Evolutionary conservation across 92 coral and sea anemone genomes (phyloP), one percentile per base, ranked within the genome.

Genomic region (Porites cylindrica): DNA sequence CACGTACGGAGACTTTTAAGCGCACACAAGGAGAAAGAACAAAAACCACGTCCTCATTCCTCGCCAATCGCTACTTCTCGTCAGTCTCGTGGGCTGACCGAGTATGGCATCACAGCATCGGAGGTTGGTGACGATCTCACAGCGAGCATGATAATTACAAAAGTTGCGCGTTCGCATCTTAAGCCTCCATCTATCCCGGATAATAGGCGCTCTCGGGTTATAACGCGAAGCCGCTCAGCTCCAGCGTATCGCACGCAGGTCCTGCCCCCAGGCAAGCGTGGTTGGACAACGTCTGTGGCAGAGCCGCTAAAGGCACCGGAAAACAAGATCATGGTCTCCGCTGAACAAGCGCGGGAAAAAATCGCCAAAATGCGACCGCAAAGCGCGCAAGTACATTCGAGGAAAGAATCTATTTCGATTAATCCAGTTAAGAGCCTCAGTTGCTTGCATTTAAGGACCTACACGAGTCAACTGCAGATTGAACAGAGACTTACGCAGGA

Each of bases 241-340:
- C 98, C 99, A 23, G 98, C 98, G 66, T 91, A 76, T 71, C 88
- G 88, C 63, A 91, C 97, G 9, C 91, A 79, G 87, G 89, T 91
- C 59, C 93, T 95, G 72, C 98, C 98, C 12, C 88, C 92, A 17
- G 93, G 93, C 54, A 91, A 82, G 82, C 95, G 98, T n/a, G 97
- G 97, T 3, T 95, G 97, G 98, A 95, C 96, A 21, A 93, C 98
- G 24, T 96, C 99, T 20, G 97, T 91, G 38, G 83, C 76, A 38
- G 96, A 88, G 24, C 84, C 91, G 16, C 79, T 90, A 16, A 76
- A 70, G 52, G 86, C 91, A 77, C 92, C 93, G 9, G 96, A 88
- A 64, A 96, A 96, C 77, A 96, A 92, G 58, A 91, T 96, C 21
- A 96, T 96, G 99, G 84, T 92, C 43, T 85, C 93, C 8, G 93